Conservation (phyloP, 2,797 vertebrate genomes). For the Esox lucius region DNA sequence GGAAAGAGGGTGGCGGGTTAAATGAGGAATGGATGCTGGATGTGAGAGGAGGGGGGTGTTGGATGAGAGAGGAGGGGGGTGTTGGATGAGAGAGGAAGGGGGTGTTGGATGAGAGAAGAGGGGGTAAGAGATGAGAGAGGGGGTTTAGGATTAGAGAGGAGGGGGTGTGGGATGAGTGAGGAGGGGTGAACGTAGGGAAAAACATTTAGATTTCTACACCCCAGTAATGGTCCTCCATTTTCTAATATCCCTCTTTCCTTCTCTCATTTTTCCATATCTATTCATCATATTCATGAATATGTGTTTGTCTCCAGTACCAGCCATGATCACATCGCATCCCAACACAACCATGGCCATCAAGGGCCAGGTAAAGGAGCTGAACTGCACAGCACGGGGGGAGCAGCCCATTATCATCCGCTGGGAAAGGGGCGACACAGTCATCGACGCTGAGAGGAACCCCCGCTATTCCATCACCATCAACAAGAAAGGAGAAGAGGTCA, state of each 20-base stretch:
- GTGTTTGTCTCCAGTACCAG: slow-evolving; percentile 80
- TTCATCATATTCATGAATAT: slow-evolving; percentile 47
- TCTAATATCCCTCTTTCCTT: slow-evolving; percentile 38
- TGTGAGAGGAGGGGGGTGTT: neutral
- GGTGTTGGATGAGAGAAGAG: slow-evolving; percentile 67
- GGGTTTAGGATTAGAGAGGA: too few relatives aligned
- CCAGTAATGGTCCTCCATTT: slow-evolving; percentile 56
- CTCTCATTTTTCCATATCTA: slow-evolving; percentile 57
- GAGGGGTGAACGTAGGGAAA: slow-evolving; percentile 18
- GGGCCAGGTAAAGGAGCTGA: slow-evolving; percentile 96
- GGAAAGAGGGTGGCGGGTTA: slow-evolving; percentile 19
- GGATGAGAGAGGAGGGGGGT: too few relatives aligned
- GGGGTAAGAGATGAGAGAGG: neutral
- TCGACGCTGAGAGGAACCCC: slow-evolving; percentile 93
- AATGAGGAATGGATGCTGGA: slow-evolving; percentile 2
- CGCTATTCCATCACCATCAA: slow-evolving; percentile 94
- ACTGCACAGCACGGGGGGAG: slow-evolving; percentile 92
- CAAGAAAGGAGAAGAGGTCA: slow-evolving; percentile 93
- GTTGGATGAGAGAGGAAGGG: slow-evolving; percentile 25
- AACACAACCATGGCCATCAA: slow-evolving; percentile 96
- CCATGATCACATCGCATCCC: slow-evolving; percentile 97
- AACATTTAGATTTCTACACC: slow-evolving; percentile 62
- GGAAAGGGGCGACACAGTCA: slow-evolving; percentile 98
- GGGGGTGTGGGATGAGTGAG: slow-evolving; percentile 32
- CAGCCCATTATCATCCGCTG: slow-evolving; percentile 98